Conservation (phyloP, 1,140 invertebrate genomes). For the Leguminivora glycinivorella region DNA sequence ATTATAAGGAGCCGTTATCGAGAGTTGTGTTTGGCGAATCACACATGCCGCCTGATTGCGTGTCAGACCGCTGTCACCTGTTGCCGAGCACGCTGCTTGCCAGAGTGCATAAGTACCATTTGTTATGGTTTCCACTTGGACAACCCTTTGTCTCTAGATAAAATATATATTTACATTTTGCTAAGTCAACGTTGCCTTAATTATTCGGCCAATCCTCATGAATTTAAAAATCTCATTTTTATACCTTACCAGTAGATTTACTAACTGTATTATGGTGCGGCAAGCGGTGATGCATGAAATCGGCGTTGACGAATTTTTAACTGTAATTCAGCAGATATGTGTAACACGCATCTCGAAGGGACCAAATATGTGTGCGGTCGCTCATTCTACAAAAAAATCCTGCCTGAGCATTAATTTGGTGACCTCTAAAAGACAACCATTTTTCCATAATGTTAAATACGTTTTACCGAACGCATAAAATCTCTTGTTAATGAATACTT, state of each 20-base stretch:
- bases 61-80: constrained; percentile 28
- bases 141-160: not conserved
- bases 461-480: constrained; percentile 43
- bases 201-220: not conserved
- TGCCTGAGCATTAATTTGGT: constrained; percentile 7
- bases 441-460: constrained; percentile 36
- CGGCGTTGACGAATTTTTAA: constrained; percentile 21
- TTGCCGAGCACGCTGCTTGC: constrained; percentile 28
- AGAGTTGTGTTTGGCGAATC: constrained; percentile 47
- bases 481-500: constrained; percentile 43
- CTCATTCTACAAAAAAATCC: constrained; percentile 14
- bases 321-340: not conserved
- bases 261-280: constrained; percentile 6
- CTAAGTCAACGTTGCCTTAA: constrained; percentile 9
- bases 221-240: constrained; percentile 18
- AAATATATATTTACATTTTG: constrained; percentile 19
- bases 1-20: constrained; percentile 49
- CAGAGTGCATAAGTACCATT: not conserved
- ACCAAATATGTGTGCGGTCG: constrained; percentile 24
- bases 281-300: constrained; percentile 1
- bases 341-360: constrained; percentile 13
- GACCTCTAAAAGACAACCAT: constrained; percentile 18
- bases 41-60: constrained; percentile 50
- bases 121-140: not conserved
- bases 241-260: not conserved